Evolutionary conservation across 2,888 invertebrate genomes (phyloP), one percentile per base, ranked within the genome.

Genomic region (Nezara viridula): DNA sequence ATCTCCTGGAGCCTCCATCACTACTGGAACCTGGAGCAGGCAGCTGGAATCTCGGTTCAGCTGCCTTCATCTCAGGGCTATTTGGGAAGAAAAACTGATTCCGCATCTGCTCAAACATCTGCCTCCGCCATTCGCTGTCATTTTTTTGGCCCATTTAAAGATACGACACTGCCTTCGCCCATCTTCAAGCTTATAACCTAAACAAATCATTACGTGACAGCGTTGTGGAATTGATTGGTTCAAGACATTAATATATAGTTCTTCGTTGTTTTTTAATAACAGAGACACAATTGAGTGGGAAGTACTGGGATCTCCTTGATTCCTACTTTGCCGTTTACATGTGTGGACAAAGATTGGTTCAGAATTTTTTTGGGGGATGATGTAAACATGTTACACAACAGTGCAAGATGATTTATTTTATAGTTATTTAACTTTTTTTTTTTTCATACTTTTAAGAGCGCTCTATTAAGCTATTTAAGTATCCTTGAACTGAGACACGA

Each of bases 71-170:
- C 16, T n/a, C n/a, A 44, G 81, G 14, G 21, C 40, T 27, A 44
- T 47, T 81, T 47, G 14, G 24, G 44, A 81, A 81, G 81, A 81
- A 81, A 81, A 37, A 44, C 44, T 4, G 81, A 81, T 81, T 81
- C 44, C 44, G 44, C 81, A 81, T 81, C 81, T 81, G 81, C 44
- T 47, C 81, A 1, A 81, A 44, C 81, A 81, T 81, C 81, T 81
- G 81, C 44, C 44, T 44, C n/a, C 44, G 66, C 21, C n/a, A 10
- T 81, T 81, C 44, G 40, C n/a, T 21, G 14, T 16, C 37, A n/a
- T 81, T 81, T 81, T 81, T 81, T 10, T 73, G 66, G 19, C 19
- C 60, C 60, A 27, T 60, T 60, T 60, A 60, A 60, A 73, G 32
- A 19, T 73, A 60, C 27, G 16, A 60, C 4, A 32, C 27, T 27